Evolutionary conservation across 2,797 vertebrate genomes (phyloP).

Genomic region (Myoxocephalus aenaeus): DNA sequence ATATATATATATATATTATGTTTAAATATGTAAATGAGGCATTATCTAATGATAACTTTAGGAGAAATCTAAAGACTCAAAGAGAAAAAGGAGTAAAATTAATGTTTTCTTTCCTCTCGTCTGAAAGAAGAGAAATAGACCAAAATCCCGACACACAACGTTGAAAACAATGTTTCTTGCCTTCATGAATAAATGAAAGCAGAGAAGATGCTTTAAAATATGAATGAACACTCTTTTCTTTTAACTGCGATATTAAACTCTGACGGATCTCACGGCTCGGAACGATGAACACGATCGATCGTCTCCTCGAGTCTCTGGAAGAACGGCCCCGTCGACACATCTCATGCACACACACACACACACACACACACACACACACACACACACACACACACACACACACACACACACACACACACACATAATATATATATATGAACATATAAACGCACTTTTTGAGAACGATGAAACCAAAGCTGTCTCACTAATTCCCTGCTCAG

Average conservation of each 20-base stretch:
- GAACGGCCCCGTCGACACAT: too few relatives aligned
- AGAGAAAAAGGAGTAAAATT: not conserved
- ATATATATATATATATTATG: not conserved
- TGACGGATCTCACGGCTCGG: too few relatives aligned
- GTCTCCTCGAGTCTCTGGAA: too few relatives aligned
- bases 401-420: too few relatives aligned
- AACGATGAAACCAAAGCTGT: constrained; percentile 65
- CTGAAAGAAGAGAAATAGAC: not conserved
- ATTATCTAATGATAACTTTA: not conserved
- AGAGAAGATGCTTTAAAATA: too few relatives aligned
- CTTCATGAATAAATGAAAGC: not conserved
- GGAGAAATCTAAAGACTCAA: not conserved
- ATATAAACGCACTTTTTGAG: constrained; percentile 38
- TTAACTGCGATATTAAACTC: too few relatives aligned
- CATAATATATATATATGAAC: constrained; percentile 30
- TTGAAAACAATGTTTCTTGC: not conserved
- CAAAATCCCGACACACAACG: not conserved
- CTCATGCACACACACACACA: too few relatives aligned
- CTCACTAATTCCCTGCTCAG: constrained; percentile 60
- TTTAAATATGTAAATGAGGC: not conserved
- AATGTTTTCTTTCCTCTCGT: not conserved
- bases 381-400: too few relatives aligned
- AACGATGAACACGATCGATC: too few relatives aligned
- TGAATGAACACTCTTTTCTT: too few relatives aligned
- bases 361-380: too few relatives aligned